phyloP scores from a whole-genome alignment of 2,113 vertebrate species.

The Formicarius rufipectus region DNA sequence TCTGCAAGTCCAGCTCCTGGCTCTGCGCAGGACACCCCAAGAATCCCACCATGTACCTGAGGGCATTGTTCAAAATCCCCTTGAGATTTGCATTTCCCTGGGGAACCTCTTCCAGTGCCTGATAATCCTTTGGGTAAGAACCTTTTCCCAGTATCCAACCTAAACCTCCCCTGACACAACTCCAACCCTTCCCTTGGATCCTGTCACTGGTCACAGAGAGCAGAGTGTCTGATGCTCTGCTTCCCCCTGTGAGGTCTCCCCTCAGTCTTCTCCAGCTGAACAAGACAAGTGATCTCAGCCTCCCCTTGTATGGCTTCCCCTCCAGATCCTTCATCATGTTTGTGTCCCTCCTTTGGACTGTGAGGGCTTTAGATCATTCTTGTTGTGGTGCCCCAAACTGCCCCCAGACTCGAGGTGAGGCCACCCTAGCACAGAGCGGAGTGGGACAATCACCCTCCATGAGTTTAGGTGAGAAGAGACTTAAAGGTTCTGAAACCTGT shows the following conservation, averaged over 20 bases:
- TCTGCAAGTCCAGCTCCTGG: accelerated
- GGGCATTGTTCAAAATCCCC: accelerated
- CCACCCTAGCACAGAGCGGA: not conserved
- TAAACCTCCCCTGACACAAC: not conserved
- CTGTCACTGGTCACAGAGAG: not conserved
- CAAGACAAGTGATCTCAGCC: not conserved
- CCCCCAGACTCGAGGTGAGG: not conserved
- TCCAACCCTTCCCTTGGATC: accelerated
- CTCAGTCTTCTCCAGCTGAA: not conserved
- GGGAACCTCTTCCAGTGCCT: not conserved
- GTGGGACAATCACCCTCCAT: accelerated
- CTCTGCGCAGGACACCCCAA: not conserved
- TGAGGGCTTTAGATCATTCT: not conserved
- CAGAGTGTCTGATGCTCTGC: not conserved
- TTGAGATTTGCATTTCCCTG: not conserved
- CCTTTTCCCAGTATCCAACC: not conserved
- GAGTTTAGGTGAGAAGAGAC: not conserved
- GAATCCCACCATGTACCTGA: not conserved
- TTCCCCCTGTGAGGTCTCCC: accelerated
- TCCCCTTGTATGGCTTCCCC: accelerated
- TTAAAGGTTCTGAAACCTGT: not conserved
- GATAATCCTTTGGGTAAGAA: not conserved
- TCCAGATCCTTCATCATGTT: not conserved
- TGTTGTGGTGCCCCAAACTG: not conserved
- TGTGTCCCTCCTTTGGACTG: not conserved